Base-by-base conservation (phyloP, 2,888 invertebrate genomes). In the Muscina levida region DNA sequence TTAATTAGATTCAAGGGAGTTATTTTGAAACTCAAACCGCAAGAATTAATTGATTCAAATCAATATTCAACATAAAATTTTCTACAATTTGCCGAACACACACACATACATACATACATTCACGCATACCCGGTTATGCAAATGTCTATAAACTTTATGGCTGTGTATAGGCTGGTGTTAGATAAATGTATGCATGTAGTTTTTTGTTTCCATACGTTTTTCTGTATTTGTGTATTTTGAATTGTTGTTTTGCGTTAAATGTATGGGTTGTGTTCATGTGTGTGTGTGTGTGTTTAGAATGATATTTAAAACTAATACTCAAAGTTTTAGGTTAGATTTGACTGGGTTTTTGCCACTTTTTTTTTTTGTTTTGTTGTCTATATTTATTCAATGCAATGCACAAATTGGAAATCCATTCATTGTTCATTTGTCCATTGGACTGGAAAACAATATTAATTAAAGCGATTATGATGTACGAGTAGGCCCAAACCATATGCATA, bases 41-140 rank as follows among this genome's bases (percentile, higher is more conserved):
- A 89, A 86, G 88, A 89, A 89, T 89, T 90, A 90, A 90, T 90
- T 90, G 89, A 90, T 90, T 90, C 89, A 90, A 90, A 90, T 90
- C 89, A 90, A 89, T 90, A 89, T 89, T 88, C 87, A 85, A 87
- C 77, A 79, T 71, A 57, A 56, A 79, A 81, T 81, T 76, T 82
- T 31, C 67, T 66, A 72, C 62, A 74, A 39, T 37, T 53, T 72
- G 74, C 24, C n/a, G 26, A 31, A 53, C 19, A 75, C n/a, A 31
- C 26, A 48, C 59, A 62, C 13, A 42, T 22, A 65, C 31, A 22
- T 26, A 53, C n/a, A 31, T 22, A 48, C 59, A 62, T 10, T 31
- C 26, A 65, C 31, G 17, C 31, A 53, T 37, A 71, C 11, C 59
- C 13, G 56, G n/a, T n/a, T 42, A 17, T 31, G 19, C 26, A 53